These are phyloP conservation scores for Sminthurides bifidus DNA, from an alignment of 1,140 invertebrate genomes.

Conservation along the genomic window DNA sequence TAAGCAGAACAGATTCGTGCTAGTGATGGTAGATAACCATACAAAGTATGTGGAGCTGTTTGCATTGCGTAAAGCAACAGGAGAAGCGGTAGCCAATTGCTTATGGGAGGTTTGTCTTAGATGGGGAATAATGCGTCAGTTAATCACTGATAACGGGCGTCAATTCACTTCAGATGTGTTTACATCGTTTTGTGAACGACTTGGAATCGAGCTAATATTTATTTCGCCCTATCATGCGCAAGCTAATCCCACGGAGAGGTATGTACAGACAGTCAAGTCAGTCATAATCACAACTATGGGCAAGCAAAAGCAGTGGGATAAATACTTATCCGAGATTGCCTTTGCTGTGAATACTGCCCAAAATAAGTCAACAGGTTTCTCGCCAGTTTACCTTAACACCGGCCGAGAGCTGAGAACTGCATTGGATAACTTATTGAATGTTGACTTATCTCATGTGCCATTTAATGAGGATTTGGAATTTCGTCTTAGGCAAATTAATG, in stretches of 20 bases:
- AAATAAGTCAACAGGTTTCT: constrained; percentile 34
- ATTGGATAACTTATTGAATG: not conserved
- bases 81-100: constrained; percentile 8
- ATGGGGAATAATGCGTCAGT: constrained; percentile 29
- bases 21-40: constrained; percentile 27
- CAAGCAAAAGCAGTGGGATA: constrained; percentile 31
- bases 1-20: constrained; percentile 10
- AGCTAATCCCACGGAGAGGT: constrained; percentile 23
- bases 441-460: not conserved
- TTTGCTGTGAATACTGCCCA: constrained; percentile 38
- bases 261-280: constrained; percentile 22
- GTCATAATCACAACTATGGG: constrained; percentile 24
- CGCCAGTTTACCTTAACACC: constrained; percentile 30
- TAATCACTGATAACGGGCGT: constrained; percentile 32
- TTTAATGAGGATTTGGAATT: not conserved
- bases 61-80: constrained; percentile 5
- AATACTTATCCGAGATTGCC: constrained; percentile 34
- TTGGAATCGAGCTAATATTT: not conserved
- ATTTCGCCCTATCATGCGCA: constrained; percentile 30
- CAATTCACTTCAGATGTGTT: constrained; percentile 28
- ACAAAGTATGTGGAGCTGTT: constrained; percentile 28
- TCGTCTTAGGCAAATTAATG: not conserved
- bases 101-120: constrained; percentile 27
- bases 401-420: not conserved
- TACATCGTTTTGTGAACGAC: constrained; percentile 2